Conservation (phyloP, 2,113 vertebrate genomes). For the Alosa alosa region DNA sequence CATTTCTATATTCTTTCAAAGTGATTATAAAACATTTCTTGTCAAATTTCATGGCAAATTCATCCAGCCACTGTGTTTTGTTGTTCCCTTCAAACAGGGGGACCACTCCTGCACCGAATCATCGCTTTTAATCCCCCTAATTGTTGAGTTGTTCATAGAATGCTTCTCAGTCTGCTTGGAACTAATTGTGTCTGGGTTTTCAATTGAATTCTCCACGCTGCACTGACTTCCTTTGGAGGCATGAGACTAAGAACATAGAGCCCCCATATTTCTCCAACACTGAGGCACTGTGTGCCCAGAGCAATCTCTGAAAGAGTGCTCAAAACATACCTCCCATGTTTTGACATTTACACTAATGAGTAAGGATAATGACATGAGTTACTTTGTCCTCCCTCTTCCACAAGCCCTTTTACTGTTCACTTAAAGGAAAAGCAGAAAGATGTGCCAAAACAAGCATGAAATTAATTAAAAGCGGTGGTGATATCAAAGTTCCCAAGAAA, state of each 20-base stretch:
- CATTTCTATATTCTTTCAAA: background rate
- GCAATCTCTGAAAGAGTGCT: slow-evolving; percentile 39
- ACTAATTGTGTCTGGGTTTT: slow-evolving; percentile 52
- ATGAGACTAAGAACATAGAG: slow-evolving; percentile 35
- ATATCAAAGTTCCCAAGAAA: slow-evolving; percentile 47
- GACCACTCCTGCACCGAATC: slow-evolving; percentile 27
- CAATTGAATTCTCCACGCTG: slow-evolving; percentile 48
- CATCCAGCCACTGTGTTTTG: background rate
- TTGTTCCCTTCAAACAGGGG: background rate
- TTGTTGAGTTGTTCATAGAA: slow-evolving; percentile 37
- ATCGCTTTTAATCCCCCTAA: slow-evolving; percentile 44
- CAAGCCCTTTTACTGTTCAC: slow-evolving; percentile 31
- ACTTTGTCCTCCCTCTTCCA: slow-evolving; percentile 47
- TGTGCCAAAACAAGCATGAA: slow-evolving; percentile 56
- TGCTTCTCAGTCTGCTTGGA: slow-evolving; percentile 41
- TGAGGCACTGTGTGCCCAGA: slow-evolving; percentile 32
- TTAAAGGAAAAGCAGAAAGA: slow-evolving; percentile 39
- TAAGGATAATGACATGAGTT: slow-evolving; percentile 50
- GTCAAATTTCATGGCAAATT: background rate
- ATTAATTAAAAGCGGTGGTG: slow-evolving; percentile 50
- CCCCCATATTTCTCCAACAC: slow-evolving; percentile 29
- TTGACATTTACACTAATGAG: slow-evolving; percentile 61
- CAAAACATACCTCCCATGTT: slow-evolving; percentile 51
- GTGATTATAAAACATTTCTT: background rate
- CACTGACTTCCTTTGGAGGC: slow-evolving; percentile 38